A percentile compares a stretch with the other conserved stretches of the same genome.
These are phyloP conservation scores for Mormyrus proboscirostris DNA, from an alignment of 2,797 vertebrate genomes.

Conservation along the genomic window DNA sequence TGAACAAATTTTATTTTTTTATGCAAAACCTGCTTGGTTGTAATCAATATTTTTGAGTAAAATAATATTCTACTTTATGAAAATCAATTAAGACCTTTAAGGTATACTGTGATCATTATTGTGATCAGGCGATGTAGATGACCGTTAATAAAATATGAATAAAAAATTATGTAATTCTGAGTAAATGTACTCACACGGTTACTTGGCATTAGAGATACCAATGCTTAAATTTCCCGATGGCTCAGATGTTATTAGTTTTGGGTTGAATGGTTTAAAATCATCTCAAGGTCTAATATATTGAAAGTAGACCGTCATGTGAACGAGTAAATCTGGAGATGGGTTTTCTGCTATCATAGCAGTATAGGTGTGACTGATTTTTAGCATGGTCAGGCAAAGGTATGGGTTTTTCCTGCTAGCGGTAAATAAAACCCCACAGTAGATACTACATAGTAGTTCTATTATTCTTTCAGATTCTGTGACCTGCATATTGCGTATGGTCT, in stretches of 20 bases:
- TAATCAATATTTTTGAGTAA: not conserved
- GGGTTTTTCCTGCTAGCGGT: not conserved
- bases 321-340: not conserved
- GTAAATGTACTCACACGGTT: not conserved
- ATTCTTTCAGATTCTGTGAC: conserved; percentile 4
- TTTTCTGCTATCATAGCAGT: not conserved
- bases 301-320: not conserved
- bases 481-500: conserved; percentile 1
- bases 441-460: not conserved
- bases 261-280: not conserved
- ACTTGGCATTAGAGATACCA: not conserved
- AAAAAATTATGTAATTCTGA: not conserved
- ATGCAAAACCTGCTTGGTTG: not conserved
- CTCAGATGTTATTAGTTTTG: not conserved
- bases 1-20: not conserved
- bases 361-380: not conserved
- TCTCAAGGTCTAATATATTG: not conserved
- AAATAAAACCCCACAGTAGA: not conserved
- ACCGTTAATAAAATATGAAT: not conserved
- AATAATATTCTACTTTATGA: not conserved
- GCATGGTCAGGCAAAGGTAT: not conserved
- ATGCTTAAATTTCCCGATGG: not conserved
- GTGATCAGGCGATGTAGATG: not conserved
- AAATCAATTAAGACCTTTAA: not conserved
- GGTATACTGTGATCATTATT: not conserved